These are phyloP conservation scores for Sebastes jordani DNA, from an alignment of 2,797 vertebrate species.

Conservation along the genomic window DNA sequence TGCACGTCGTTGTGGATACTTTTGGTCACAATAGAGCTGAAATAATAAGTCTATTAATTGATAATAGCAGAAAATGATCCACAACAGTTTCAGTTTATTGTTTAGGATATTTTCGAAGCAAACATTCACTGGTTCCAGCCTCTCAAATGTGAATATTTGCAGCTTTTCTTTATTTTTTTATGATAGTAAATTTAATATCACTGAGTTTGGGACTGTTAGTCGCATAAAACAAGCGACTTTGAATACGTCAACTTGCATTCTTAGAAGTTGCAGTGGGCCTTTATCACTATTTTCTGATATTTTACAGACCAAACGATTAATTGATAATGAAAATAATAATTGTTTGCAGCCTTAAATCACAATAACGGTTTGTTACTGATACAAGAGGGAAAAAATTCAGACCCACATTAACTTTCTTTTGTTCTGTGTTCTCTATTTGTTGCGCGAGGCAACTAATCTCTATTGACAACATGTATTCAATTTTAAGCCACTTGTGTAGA, in stretches of 20 bases:
- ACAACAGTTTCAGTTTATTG: no score
- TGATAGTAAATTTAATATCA: not conserved
- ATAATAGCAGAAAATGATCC: not conserved
- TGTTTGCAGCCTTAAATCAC: not conserved
- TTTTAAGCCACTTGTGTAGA: no score
- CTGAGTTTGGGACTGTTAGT: no score
- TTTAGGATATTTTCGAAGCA: no score
- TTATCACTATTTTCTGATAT: no score
- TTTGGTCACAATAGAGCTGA: not conserved
- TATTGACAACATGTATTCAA: no score
- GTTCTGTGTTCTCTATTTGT: not conserved
- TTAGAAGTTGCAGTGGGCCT: no score
- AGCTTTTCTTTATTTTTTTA: not conserved
- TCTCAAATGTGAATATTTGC: no score
- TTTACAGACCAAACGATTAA: not conserved
- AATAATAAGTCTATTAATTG: no score
- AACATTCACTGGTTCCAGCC: not conserved
- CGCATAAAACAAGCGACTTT: no score
- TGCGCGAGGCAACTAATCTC: no score
- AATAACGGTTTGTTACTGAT: not conserved
- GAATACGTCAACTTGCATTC: no score
- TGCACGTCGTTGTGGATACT: not conserved
- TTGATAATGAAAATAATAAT: not conserved
- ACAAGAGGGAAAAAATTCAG: not conserved
- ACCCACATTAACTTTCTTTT: not conserved